These are phyloP conservation scores for Paramisgurnus dabryanus DNA, from an alignment of 2,113 vertebrate species.

Conservation along the genomic window DNA sequence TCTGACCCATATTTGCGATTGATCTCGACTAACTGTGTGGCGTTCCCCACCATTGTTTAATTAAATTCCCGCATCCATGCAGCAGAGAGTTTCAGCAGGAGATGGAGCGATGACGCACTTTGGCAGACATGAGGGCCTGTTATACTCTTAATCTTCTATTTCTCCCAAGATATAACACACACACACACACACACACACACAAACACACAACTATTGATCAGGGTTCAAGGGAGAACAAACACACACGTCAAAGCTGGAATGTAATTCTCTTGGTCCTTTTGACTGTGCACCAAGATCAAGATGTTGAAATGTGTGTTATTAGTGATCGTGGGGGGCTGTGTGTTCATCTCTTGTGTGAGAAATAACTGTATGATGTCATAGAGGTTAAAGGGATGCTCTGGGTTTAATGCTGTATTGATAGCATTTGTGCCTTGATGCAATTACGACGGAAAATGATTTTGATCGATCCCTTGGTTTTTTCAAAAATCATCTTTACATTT, in stretches of 20 bases:
- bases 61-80: conserved; percentile 39
- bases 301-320: background rate
- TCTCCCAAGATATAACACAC: conserved; percentile 12
- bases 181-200: conserved; percentile 15
- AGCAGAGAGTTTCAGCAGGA: conserved; percentile 33
- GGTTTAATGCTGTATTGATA: background rate
- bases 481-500: no score
- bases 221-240: background rate
- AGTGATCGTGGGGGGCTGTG: background rate
- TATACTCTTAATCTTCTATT: conserved; percentile 42
- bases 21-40: background rate
- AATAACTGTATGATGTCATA: background rate
- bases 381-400: background rate
- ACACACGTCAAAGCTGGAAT: conserved; percentile 18
- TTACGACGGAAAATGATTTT: conserved; percentile 2
- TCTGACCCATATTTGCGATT: conserved; percentile 21
- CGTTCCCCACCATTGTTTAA: conserved; percentile 16
- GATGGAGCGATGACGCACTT: conserved; percentile 46
- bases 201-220: background rate
- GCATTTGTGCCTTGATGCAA: background rate
- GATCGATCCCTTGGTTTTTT: background rate
- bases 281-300: background rate
- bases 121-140: conserved; percentile 36
- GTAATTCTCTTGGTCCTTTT: background rate
- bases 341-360: background rate